Conservation (phyloP, 2,113 vertebrate genomes). For the Dicrurus megarhynchus region DNA sequence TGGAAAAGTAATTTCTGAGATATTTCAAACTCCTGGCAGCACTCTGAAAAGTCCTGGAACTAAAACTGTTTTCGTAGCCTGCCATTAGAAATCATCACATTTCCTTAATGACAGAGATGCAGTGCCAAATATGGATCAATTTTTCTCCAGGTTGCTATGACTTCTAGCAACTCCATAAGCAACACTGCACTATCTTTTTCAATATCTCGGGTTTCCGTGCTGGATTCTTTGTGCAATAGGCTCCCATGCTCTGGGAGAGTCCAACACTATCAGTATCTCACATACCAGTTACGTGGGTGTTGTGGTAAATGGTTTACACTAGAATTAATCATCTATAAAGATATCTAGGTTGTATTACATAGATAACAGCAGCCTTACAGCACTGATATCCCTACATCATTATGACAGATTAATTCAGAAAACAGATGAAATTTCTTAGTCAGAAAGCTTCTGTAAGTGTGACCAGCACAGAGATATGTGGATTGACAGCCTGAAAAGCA, state of each 20-base stretch:
- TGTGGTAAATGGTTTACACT: not conserved
- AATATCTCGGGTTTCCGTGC: not conserved
- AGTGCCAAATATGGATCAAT: not conserved
- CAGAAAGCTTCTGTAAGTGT: not conserved
- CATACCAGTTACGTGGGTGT: not conserved
- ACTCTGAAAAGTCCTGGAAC: not conserved
- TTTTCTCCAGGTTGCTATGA: not conserved
- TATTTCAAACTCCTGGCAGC: not conserved
- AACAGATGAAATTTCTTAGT: not conserved
- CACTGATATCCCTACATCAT: not conserved
- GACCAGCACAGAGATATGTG: not conserved
- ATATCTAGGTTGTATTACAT: not conserved
- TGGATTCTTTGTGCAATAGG: not conserved
- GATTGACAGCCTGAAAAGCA: not conserved
- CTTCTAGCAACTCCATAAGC: not conserved
- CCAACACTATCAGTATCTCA: not conserved
- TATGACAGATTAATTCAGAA: not conserved
- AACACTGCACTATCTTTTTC: not conserved
- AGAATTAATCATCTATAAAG: not conserved
- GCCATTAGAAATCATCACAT: not conserved
- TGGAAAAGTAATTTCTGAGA: conserved; percentile 15
- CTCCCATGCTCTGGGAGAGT: not conserved
- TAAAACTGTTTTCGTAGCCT: not conserved
- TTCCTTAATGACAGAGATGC: not conserved
- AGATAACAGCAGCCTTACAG: not conserved